phyloP scores from a whole-genome alignment of 64 coral and sea anemone genomes.

The Catalaphyllia jardinei region DNA sequence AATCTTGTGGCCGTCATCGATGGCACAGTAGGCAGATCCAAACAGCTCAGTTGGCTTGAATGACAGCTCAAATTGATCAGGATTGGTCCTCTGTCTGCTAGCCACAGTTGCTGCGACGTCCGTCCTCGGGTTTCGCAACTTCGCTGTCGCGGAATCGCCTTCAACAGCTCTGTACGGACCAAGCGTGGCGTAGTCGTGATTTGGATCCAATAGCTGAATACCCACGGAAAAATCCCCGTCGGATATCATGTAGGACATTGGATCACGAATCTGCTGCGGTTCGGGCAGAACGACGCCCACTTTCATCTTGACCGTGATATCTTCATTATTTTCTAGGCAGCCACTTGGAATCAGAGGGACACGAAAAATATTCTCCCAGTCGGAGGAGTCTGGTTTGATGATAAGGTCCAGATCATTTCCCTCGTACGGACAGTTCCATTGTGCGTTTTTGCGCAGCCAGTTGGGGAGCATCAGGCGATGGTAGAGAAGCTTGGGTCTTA shows the following conservation, averaged over 20 bases:
- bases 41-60: slow-evolving; percentile 36
- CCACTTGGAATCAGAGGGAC: no score
- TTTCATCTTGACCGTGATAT: slow-evolving; percentile 58
- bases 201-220: slow-evolving; percentile 64
- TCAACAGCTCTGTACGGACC: slow-evolving; percentile 55
- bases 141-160: not conserved
- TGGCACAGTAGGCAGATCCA: slow-evolving; percentile 70
- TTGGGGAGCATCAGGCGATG: no score
- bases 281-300: slow-evolving; percentile 55
- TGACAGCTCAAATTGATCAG: slow-evolving; percentile 66
- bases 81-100: slow-evolving; percentile 10
- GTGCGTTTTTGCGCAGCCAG: no score
- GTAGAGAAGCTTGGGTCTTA: no score
- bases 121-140: not conserved
- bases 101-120: not conserved
- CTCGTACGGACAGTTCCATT: no score
- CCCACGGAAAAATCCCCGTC: slow-evolving; percentile 37
- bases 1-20: slow-evolving; percentile 74
- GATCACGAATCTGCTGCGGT: slow-evolving; percentile 47
- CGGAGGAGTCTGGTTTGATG: no score
- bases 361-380: no score
- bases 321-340: not conserved
- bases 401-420: no score
- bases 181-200: slow-evolving; percentile 31
- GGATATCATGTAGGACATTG: slow-evolving; percentile 67